These are phyloP conservation scores for Oscheius sp. DNA, from an alignment of 1,140 invertebrate genomes.

Conservation along the genomic window DNA sequence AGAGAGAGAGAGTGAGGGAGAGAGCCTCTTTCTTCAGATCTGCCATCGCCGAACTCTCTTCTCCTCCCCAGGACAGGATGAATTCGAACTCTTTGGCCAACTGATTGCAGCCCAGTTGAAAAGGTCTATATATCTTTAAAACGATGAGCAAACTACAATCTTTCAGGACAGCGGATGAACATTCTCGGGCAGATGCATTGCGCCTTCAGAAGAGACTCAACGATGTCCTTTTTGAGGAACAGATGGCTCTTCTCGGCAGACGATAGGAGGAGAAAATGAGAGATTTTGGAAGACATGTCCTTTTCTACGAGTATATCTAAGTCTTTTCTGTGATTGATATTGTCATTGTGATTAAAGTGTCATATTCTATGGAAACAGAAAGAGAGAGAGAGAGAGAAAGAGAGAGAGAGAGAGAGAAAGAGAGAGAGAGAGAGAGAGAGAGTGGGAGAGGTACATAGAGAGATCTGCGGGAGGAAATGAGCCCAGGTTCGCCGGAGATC, in stretches of 20 bases:
- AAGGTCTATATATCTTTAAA: neutral
- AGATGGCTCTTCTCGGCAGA: neutral
- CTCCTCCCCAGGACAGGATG: neutral
- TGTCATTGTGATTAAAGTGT: too few relatives aligned
- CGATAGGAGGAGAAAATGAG: too few relatives aligned
- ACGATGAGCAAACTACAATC: neutral
- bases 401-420: too few relatives aligned
- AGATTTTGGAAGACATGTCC: too few relatives aligned
- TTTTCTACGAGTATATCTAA: too few relatives aligned
- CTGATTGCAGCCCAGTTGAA: constrained; percentile 12
- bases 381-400: too few relatives aligned
- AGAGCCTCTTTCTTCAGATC: neutral
- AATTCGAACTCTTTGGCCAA: constrained; percentile 14
- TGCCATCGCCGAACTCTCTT: neutral
- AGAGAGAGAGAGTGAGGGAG: neutral
- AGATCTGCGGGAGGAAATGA: too few relatives aligned
- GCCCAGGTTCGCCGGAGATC: too few relatives aligned
- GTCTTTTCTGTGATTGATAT: too few relatives aligned
- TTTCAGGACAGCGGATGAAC: constrained; percentile 1
- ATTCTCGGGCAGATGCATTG: neutral
- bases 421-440: too few relatives aligned
- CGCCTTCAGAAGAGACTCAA: constrained; percentile 2
- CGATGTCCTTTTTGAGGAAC: neutral
- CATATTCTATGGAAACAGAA: too few relatives aligned
- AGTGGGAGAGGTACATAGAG: too few relatives aligned